phyloP scores from a whole-genome alignment of 2,113 vertebrate genomes.

The Vimba vimba region DNA sequence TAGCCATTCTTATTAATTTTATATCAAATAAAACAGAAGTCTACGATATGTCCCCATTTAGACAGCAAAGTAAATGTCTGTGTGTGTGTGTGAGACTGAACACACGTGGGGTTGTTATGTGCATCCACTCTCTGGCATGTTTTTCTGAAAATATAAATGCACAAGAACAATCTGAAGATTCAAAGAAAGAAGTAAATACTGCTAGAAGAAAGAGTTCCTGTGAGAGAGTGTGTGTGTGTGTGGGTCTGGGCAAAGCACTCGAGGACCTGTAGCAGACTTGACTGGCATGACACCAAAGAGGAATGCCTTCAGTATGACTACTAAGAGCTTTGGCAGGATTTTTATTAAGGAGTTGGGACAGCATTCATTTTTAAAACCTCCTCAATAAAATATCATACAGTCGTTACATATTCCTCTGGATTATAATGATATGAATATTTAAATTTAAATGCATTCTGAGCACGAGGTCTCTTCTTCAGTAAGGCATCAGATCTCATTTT shows the following conservation, averaged over 20 bases:
- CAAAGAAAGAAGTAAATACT: slow-evolving; percentile 53
- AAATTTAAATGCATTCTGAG: slow-evolving; percentile 84
- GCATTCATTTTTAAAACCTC: slow-evolving; percentile 86
- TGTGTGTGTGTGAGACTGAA: background rate
- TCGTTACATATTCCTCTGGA: slow-evolving; percentile 86
- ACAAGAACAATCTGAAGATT: slow-evolving; percentile 35
- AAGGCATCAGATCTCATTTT: slow-evolving; percentile 83
- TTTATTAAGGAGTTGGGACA: slow-evolving; percentile 84
- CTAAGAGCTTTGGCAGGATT: slow-evolving; percentile 68
- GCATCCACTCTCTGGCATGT: slow-evolving; percentile 45
- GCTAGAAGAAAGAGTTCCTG: slow-evolving; percentile 34
- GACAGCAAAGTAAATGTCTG: slow-evolving; percentile 18
- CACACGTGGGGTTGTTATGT: background rate
- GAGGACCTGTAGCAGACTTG: slow-evolving; percentile 59
- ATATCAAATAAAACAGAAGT: slow-evolving; percentile 12
- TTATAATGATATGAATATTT: slow-evolving; percentile 89
- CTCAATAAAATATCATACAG: slow-evolving; percentile 87
- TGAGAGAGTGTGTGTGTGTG: slow-evolving; percentile 24
- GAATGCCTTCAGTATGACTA: slow-evolving; percentile 65
- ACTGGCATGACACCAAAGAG: slow-evolving; percentile 64
- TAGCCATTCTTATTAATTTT: background rate
- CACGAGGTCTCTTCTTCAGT: slow-evolving; percentile 76
- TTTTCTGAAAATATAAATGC: slow-evolving; percentile 45
- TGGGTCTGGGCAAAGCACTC: slow-evolving; percentile 15
- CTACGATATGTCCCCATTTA: background rate